Percentiles rank a stretch among this genome's conserved stretches.
These are phyloP conservation scores for Sinelater perroti DNA, from an alignment of 2,888 invertebrate genomes.

Conservation along the genomic window DNA sequence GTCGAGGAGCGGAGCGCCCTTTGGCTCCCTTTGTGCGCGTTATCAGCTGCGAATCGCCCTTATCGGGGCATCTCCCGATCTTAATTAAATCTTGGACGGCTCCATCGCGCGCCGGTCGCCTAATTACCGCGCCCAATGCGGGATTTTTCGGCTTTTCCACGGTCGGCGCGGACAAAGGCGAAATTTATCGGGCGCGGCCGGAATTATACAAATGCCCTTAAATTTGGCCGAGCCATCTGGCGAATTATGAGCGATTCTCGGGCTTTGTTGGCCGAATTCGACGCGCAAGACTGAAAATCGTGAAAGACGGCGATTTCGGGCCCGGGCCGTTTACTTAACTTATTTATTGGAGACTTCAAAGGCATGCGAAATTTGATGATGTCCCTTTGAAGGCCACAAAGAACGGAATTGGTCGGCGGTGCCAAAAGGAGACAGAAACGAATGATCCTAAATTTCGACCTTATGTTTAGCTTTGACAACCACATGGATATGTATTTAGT, in stretches of 20 bases:
- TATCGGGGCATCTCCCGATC: conserved; percentile 25
- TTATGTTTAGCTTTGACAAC: too few relatives aligned
- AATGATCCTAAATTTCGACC: too few relatives aligned
- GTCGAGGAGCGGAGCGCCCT: conserved; percentile 22
- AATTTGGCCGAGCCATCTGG: conserved; percentile 32
- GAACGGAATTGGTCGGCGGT: too few relatives aligned
- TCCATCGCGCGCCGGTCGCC: conserved; percentile 20
- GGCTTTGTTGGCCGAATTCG: conserved; percentile 30
- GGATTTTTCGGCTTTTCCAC: conserved; percentile 35
- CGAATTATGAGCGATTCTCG: conserved; percentile 31
- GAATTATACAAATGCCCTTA: conserved; percentile 35
- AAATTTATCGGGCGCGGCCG: conserved; percentile 23
- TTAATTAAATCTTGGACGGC: conserved; percentile 34
- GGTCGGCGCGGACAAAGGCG: conserved; percentile 20
- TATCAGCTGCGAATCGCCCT: conserved; percentile 21
- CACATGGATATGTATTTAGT: too few relatives aligned
- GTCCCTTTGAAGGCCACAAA: too few relatives aligned
- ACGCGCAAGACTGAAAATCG: conserved; percentile 34
- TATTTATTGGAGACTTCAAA: neutral
- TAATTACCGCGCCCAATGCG: conserved; percentile 3
- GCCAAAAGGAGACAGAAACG: too few relatives aligned
- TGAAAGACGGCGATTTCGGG: conserved; percentile 24
- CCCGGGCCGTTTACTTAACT: conserved; percentile 3
- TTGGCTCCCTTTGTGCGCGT: conserved; percentile 30
- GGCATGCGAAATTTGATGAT: too few relatives aligned